Conservation (phyloP, 2,113 vertebrate genomes). For the Riparia riparia region DNA sequence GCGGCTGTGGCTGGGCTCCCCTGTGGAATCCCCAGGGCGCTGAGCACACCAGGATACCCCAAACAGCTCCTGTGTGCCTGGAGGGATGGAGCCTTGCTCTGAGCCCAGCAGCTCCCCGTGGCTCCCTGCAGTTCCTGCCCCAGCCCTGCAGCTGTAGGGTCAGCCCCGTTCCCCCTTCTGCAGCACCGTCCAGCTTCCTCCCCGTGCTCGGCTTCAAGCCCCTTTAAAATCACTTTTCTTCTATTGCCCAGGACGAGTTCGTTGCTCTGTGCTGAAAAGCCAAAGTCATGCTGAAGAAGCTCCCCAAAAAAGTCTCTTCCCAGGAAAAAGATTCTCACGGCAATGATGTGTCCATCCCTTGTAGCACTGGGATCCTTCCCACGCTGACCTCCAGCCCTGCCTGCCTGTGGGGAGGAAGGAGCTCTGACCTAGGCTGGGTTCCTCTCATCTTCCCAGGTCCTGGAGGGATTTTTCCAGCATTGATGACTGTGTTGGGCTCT, state of each 20-base stretch:
- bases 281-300: neutral
- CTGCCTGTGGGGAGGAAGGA: neutral
- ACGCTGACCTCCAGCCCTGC: neutral
- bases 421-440: neutral
- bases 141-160: neutral
- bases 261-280: neutral
- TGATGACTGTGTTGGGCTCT: neutral
- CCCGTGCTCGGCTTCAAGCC: neutral
- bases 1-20: neutral
- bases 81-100: fast-evolving
- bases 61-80: neutral
- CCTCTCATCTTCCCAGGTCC: neutral
- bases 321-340: neutral
- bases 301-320: neutral
- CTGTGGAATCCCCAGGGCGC: neutral
- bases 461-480: neutral
- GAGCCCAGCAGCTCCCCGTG: neutral
- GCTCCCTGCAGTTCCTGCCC: neutral
- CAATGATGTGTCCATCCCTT: neutral
- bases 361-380: neutral
- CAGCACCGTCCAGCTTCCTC: neutral
- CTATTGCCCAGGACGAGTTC: neutral
- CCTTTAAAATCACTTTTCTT: neutral
- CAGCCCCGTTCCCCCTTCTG: fast-evolving
- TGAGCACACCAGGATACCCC: neutral